Percentiles rank a stretch among this genome's conserved stretches.
Conservation (phyloP, 2,888 invertebrate species). For the Silvanus unidentatus region DNA sequence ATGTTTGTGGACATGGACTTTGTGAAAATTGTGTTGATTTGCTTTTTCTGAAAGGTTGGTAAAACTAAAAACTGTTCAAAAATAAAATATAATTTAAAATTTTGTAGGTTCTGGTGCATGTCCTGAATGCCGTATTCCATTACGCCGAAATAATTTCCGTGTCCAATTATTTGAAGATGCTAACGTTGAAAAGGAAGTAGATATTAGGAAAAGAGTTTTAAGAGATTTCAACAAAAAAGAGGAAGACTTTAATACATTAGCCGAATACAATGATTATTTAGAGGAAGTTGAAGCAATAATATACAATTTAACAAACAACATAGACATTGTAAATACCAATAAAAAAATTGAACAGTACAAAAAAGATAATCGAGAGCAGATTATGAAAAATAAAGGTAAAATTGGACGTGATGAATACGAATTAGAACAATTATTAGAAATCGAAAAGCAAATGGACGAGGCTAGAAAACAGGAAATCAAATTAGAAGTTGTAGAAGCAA, state of each 20-base stretch:
- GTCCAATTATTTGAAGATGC: slow-evolving; percentile 96
- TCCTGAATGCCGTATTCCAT: slow-evolving; percentile 84
- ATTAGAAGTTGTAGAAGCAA: slow-evolving; percentile 63
- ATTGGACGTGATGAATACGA: slow-evolving; percentile 78
- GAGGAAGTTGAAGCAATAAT: slow-evolving; percentile 92
- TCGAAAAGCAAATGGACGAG: slow-evolving; percentile 74
- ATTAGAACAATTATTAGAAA: slow-evolving; percentile 76
- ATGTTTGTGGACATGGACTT: slow-evolving; percentile 94
- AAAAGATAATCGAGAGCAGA: slow-evolving; percentile 80
- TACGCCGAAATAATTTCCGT: slow-evolving; percentile 84
- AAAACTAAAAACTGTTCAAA: slow-evolving; percentile 1
- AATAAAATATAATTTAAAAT: neutral
- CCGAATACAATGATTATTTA: slow-evolving; percentile 92
- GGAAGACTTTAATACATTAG: slow-evolving; percentile 78
- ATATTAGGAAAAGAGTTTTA: slow-evolving; percentile 82
- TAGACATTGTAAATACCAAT: slow-evolving; percentile 83
- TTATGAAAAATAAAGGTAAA: slow-evolving; percentile 72
- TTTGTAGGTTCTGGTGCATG: slow-evolving; percentile 87
- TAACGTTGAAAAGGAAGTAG: slow-evolving; percentile 94
- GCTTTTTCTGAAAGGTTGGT: slow-evolving; percentile 84
- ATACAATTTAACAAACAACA: slow-evolving; percentile 83
- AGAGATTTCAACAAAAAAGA: slow-evolving; percentile 92
- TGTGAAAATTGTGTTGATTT: slow-evolving; percentile 97
- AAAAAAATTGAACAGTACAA: slow-evolving; percentile 87
- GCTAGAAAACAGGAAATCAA: slow-evolving; percentile 63